Conservation (phyloP, 2,797 vertebrate genomes). For the Chelon auratus region DNA sequence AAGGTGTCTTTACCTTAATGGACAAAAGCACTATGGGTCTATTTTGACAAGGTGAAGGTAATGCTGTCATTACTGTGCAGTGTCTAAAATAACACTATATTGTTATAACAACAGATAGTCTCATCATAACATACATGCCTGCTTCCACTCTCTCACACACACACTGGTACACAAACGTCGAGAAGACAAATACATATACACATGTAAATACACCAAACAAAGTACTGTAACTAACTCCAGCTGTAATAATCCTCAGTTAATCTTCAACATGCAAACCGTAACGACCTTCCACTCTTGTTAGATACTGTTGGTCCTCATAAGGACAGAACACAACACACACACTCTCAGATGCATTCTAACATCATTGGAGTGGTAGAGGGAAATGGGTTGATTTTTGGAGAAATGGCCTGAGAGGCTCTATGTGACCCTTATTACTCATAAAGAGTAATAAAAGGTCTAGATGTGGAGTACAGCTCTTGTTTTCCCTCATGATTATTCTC, state of each 20-base stretch:
- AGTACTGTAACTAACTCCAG: neutral
- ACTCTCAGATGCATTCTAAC: conserved; percentile 11
- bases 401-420: conserved; percentile 59
- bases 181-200: neutral
- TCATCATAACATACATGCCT: conserved; percentile 21
- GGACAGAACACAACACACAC: conserved; percentile 14
- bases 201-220: neutral
- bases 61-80: conserved; percentile 59
- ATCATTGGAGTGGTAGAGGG: conserved; percentile 38
- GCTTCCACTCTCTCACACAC: neutral
- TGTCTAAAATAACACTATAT: conserved; percentile 57
- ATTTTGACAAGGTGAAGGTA: conserved; percentile 62
- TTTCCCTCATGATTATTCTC: conserved; percentile 56
- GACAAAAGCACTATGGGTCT: conserved; percentile 52
- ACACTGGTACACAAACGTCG: neutral
- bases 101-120: conserved; percentile 48
- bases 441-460: conserved; percentile 49
- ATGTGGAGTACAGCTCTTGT: conserved; percentile 55
- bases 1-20: conserved; percentile 67
- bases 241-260: neutral
- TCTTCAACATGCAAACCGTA: neutral
- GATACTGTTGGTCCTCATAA: conserved; percentile 8
- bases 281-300: neutral
- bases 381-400: conserved; percentile 62
- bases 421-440: conserved; percentile 62